Base-by-base conservation (phyloP, 2,113 vertebrate species). In the Phodopus roborovskii region DNA sequence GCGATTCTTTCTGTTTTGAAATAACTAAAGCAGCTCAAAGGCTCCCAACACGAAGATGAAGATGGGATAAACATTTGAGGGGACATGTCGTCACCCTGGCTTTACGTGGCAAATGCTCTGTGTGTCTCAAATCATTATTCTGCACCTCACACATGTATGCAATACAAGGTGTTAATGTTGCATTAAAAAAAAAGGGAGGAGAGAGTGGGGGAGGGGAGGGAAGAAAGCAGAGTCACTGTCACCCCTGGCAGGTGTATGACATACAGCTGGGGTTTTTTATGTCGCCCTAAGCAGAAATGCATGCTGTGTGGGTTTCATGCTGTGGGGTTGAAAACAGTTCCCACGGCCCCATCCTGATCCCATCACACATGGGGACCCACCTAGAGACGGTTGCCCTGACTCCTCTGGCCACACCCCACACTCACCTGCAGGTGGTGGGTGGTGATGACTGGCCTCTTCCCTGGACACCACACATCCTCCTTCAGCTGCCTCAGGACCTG, bases 381-480 rank as follows among this genome's bases (percentile, higher is more conserved):
- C 12, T 53, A 3, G 42, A 8, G 74, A 88, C 15, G 6, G 60
- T 48, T 0, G 10, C 30, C 45, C 30, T 1, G 28, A 19, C 11
- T 0, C 53, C 4, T 6, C 13, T 26, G 5, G 0, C 33, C 10
- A 4, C 45, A 16, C 5, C 26, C 45, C 5, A 6, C 20, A 7
- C 97, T 77, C 91, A 99, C 99, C 99, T 99, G 99, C 88, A 99
- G 98, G 87, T 99, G 99, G 85, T 99, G 98, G 85, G 99, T 94
- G 4, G 99, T 99, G 97, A 99, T 97, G 56, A 99, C 97, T 4
- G 99, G 99, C 94, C 98, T 98, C 94, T 74, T 97, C 88, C 99
- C 98, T 0, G 98, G 98, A 96, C 99, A 99, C 99, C 99, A 99
- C 64, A 98, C 70, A 0, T 99, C 99, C 96, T 99, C 99, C 94